A percentile compares a stretch with the other conserved stretches of the same genome.
Conservation (phyloP, 2,888 invertebrate species). For the Tyria jacobaeae region DNA sequence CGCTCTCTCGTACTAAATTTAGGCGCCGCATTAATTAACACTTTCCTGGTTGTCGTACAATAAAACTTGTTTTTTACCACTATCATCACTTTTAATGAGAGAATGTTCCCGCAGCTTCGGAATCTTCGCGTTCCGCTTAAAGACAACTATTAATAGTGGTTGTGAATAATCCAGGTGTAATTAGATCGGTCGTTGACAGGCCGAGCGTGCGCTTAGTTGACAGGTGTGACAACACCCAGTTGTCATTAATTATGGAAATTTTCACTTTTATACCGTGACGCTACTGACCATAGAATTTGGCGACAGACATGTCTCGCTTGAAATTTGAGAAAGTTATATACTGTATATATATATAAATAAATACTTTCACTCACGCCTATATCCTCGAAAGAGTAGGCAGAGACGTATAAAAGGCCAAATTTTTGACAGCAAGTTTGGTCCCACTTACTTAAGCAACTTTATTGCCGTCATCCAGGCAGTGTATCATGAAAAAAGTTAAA, state of each 20-base stretch:
- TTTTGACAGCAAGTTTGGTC: too few species aligned
- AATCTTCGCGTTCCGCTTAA: conserved; percentile 32
- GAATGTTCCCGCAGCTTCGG: conserved; percentile 27
- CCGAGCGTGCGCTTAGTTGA: conserved; percentile 40
- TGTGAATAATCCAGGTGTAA: conserved; percentile 67
- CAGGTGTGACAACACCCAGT: conserved; percentile 60
- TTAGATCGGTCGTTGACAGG: conserved; percentile 68
- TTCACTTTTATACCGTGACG: conserved; percentile 62
- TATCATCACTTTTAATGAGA: conserved; percentile 52
- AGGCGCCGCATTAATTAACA: not conserved
- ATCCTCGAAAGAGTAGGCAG: too few species aligned
- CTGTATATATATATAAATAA: not conserved
- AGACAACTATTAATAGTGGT: conserved; percentile 55
- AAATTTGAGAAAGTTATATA: not conserved
- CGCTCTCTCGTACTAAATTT: not conserved
- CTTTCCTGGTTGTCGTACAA: conserved; percentile 13
- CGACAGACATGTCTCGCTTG: conserved; percentile 15
- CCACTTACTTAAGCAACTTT: too few species aligned
- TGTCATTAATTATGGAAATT: conserved; percentile 63
- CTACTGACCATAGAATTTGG: conserved; percentile 26
- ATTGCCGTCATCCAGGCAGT: too few species aligned
- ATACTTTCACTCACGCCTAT: too few species aligned
- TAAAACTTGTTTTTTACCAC: conserved; percentile 10
- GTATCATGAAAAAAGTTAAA: too few species aligned
- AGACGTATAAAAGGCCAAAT: too few species aligned